Evolutionary conservation across 2,888 invertebrate species (phyloP).

Genomic region (Mythimna vitellina): DNA sequence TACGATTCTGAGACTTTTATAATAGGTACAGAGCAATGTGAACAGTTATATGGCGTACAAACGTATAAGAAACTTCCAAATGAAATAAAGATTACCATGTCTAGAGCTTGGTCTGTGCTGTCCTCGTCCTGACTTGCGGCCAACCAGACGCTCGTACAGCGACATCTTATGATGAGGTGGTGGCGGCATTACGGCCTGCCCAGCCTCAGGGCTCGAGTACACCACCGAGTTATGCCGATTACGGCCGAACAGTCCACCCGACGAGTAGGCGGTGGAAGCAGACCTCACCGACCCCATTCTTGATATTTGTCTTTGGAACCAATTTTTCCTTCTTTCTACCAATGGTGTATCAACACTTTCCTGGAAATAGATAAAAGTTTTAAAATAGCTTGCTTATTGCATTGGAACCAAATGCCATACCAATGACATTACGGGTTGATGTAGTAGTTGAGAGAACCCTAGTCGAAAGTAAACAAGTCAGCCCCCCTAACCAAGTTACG

Average conservation of each 20-base stretch:
- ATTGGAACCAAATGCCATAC: background rate
- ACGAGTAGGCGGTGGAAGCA: slow-evolving; percentile 96
- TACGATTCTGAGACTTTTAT: background rate
- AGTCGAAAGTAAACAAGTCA: background rate
- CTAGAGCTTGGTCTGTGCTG: slow-evolving; percentile 91
- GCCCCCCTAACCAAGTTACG: no score
- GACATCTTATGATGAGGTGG: slow-evolving; percentile 93
- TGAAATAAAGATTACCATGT: slow-evolving; percentile 89
- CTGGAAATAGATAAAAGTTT: slow-evolving; percentile 82
- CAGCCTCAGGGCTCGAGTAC: slow-evolving; percentile 92
- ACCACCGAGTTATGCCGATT: slow-evolving; percentile 95
- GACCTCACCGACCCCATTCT: slow-evolving; percentile 96
- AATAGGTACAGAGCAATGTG: no score
- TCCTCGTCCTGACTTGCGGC: slow-evolving; percentile 94
- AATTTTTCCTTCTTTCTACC: slow-evolving; percentile 96
- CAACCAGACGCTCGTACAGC: slow-evolving; percentile 95
- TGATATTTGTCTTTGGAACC: slow-evolving; percentile 96
- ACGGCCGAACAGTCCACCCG: slow-evolving; percentile 93
- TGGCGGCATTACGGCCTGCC: slow-evolving; percentile 81
- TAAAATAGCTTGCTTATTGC: background rate
- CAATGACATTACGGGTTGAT: no score
- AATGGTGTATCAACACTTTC: slow-evolving; percentile 97
- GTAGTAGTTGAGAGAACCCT: background rate
- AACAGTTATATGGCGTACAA: background rate
- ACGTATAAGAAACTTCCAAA: background rate